Evolutionary conservation across 2,113 vertebrate genomes (phyloP).

Genomic region (Maccullochella peelii): DNA sequence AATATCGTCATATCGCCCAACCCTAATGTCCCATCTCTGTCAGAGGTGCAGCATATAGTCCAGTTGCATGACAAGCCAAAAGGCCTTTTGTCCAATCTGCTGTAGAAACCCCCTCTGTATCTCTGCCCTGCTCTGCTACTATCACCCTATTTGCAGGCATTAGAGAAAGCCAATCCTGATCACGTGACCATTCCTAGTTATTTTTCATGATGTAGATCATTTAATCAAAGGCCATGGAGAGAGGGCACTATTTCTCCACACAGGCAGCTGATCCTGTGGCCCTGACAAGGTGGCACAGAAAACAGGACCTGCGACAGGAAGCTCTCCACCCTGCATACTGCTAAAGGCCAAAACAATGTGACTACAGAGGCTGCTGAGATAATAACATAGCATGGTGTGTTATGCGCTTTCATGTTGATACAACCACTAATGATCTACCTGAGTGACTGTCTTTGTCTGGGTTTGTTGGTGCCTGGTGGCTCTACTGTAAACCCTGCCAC

Average conservation of each 20-base stretch:
- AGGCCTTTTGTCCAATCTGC: conserved; percentile 45
- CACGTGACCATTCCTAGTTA: conserved; percentile 16
- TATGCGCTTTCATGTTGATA: conserved; percentile 70
- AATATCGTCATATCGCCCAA: background rate
- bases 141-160: conserved; percentile 22
- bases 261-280: conserved; percentile 15
- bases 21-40: conserved; percentile 27
- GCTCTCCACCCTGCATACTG: conserved; percentile 50
- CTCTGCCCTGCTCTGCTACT: conserved; percentile 14
- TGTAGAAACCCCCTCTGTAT: conserved; percentile 22
- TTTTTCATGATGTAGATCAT: conserved; percentile 36
- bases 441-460: conserved; percentile 65
- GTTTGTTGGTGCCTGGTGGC: conserved; percentile 57
- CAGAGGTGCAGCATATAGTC: conserved; percentile 11
- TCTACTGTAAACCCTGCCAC: conserved; percentile 59
- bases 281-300: conserved; percentile 37
- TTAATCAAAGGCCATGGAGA: conserved; percentile 57
- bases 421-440: conserved; percentile 72
- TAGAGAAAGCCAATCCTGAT: conserved; percentile 15
- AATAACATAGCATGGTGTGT: conserved; percentile 66
- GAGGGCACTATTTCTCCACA: conserved; percentile 54
- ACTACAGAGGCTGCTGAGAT: conserved; percentile 48
- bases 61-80: conserved; percentile 24
- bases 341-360: conserved; percentile 52
- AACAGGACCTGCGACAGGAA: conserved; percentile 63